phyloP scores from a whole-genome alignment of 1,140 invertebrate genomes.

The Cotesia glomerata region DNA sequence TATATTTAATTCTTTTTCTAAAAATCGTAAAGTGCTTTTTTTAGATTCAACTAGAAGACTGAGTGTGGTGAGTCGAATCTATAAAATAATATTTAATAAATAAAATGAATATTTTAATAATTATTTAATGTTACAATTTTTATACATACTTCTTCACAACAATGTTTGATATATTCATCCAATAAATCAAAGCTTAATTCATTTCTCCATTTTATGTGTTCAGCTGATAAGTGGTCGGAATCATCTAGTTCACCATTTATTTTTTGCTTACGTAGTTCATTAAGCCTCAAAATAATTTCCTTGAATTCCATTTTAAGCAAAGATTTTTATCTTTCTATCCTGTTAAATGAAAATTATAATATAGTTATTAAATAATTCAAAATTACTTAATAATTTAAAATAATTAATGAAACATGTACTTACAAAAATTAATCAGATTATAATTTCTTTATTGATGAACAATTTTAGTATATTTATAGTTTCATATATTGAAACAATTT shows the following conservation, averaged over 20 bases:
- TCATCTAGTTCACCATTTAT: constrained; percentile 43
- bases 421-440: too few species aligned
- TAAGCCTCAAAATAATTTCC: constrained; percentile 25
- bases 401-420: too few species aligned
- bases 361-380: too few species aligned
- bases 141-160: constrained; percentile 56
- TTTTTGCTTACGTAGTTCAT: constrained; percentile 37
- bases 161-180: constrained; percentile 50
- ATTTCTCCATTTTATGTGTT: constrained; percentile 50
- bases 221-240: constrained; percentile 29
- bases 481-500: too few species aligned
- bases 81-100: constrained; percentile 30
- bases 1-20: constrained; percentile 70
- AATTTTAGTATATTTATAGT: too few species aligned
- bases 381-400: too few species aligned
- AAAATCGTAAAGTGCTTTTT: constrained; percentile 74
- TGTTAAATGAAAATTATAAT: too few species aligned
- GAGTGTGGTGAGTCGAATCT: constrained; percentile 65
- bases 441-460: too few species aligned
- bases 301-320: not conserved
- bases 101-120: constrained; percentile 20
- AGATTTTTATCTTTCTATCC: too few species aligned
- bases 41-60: constrained; percentile 77
- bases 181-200: constrained; percentile 51
- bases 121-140: constrained; percentile 20